Evolutionary conservation across 2,888 invertebrate genomes (phyloP), one percentile per base, ranked within the genome.

Genomic region (Rhagophthalmus giganteus): DNA sequence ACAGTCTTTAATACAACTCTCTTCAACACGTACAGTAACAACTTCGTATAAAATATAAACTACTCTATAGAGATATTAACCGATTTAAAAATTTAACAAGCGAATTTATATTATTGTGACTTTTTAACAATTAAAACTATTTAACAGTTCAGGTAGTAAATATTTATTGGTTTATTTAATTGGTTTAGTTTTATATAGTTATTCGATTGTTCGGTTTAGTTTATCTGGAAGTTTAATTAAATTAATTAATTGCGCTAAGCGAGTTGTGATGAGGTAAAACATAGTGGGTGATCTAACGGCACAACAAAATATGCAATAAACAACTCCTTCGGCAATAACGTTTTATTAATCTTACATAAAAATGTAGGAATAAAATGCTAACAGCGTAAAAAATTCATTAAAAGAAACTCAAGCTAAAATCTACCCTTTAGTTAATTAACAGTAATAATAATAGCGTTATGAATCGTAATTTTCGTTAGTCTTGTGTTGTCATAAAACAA

Each of bases 301-400:
- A 55, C 60, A 53, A 58, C 55, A 54, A 53, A 62, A 62, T 60
- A 62, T 63, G 59, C 58, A 65, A 60, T 58, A 61, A 63, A 61
- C 62, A 56, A 57, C 60, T 54, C 48, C 52, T 63, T 47, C 50
- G 63, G 48, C 45, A 42, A 20, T 7, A 49, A 63, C 57, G 55
- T 59, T 69, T 69, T 68, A 66, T 66, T 67, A 57, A 53, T 59
- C 47, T 59, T n/a, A n/a, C n/a, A 59, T 57, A 39, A 42, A 32
- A 47, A 26, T 58, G 58, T 47, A 49, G 37, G 52, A 56, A 54
- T 41, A 42, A 58, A 66, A 56, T 56, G 67, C 67, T 66, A 69
- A 67, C 54, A 56, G 66, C 64, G 58, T 60, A 63, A 65, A 66
- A 65, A 70, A 69, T 60, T 58, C 64, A 64, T 68, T 63, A 54